Evolutionary conservation across 2,888 invertebrate species (phyloP).

Genomic region (Pseudanteris insignis): DNA sequence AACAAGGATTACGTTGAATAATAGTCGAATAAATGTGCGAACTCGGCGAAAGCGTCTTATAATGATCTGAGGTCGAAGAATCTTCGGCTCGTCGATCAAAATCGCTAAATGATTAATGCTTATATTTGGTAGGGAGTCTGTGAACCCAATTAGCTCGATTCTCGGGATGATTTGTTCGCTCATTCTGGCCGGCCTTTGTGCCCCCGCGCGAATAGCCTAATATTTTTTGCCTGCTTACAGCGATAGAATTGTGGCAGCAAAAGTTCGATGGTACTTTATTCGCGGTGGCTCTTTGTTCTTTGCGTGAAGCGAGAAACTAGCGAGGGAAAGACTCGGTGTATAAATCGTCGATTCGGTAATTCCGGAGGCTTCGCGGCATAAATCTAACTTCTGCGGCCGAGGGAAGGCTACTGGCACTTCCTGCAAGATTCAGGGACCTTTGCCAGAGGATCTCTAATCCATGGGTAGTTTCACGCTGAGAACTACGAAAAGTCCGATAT

Average conservation of each 20-base stretch:
- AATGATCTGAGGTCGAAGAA: constrained; percentile 12
- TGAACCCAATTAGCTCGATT: constrained; percentile 31
- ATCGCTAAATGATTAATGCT: constrained; percentile 21
- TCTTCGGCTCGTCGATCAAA: constrained; percentile 28
- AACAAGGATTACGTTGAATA: constrained; percentile 35
- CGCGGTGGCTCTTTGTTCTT: constrained; percentile 24
- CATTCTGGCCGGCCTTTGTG: constrained; percentile 4
- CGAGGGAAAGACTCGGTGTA: constrained; percentile 46
- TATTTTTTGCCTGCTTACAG: constrained; percentile 33
- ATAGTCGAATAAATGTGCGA: constrained; percentile 21
- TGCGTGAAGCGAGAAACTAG: constrained; percentile 5
- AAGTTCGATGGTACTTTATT: constrained; percentile 42
- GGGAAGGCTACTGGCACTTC: constrained; percentile 52
- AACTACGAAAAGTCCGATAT: constrained; percentile 42
- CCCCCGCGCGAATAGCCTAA: constrained; percentile 12
- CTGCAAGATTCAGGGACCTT: constrained; percentile 63
- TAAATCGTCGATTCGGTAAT: constrained; percentile 64
- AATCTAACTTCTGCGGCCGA: constrained; percentile 62
- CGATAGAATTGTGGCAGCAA: constrained; percentile 36
- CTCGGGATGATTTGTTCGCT: constrained; percentile 35
- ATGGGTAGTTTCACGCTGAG: constrained; percentile 49
- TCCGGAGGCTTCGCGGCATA: constrained; percentile 60
- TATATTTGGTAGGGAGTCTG: constrained; percentile 13
- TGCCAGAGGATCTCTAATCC: constrained; percentile 63
- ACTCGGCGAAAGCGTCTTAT: constrained; percentile 28